A percentile compares a stretch with the other conserved stretches of the same genome.
Conservation (phyloP, 2,888 invertebrate genomes). For the Ptilodon capucinus region DNA sequence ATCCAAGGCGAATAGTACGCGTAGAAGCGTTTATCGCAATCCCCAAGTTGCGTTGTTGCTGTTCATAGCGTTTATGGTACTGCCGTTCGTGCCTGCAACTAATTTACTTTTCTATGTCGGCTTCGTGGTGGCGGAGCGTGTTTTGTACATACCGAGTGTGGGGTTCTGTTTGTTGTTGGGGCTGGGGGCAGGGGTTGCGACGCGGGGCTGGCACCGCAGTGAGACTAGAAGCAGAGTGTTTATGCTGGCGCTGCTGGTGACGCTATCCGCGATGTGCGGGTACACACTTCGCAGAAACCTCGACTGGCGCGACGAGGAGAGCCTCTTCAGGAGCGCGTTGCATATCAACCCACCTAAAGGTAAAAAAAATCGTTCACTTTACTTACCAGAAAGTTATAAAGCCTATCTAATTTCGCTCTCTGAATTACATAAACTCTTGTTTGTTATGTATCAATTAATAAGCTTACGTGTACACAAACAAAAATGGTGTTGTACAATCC, state of each 20-base stretch:
- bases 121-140: conserved; percentile 98
- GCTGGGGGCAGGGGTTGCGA: conserved; percentile 83
- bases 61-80: conserved; percentile 89
- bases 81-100: conserved; percentile 97
- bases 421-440: too few relatives aligned
- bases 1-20: conserved; percentile 52
- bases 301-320: conserved; percentile 97
- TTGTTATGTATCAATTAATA: too few relatives aligned
- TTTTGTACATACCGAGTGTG: conserved; percentile 97
- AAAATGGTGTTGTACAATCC: conserved; percentile 7
- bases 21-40: conserved; percentile 61
- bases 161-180: conserved; percentile 96
- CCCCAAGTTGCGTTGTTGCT: conserved; percentile 79
- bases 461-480: not conserved
- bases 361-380: conserved; percentile 60
- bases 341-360: conserved; percentile 99
- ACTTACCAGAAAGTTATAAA: not conserved
- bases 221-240: conserved; percentile 68
- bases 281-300: conserved; percentile 91
- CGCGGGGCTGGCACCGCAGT: conserved; percentile 69
- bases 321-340: conserved; percentile 94
- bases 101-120: conserved; percentile 99
- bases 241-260: conserved; percentile 76
- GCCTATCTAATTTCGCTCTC: too few relatives aligned
- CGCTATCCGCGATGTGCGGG: conserved; percentile 87